These are phyloP conservation scores for Lasius platythorax DNA, from an alignment of 2,888 invertebrate species.

Conservation along the genomic window DNA sequence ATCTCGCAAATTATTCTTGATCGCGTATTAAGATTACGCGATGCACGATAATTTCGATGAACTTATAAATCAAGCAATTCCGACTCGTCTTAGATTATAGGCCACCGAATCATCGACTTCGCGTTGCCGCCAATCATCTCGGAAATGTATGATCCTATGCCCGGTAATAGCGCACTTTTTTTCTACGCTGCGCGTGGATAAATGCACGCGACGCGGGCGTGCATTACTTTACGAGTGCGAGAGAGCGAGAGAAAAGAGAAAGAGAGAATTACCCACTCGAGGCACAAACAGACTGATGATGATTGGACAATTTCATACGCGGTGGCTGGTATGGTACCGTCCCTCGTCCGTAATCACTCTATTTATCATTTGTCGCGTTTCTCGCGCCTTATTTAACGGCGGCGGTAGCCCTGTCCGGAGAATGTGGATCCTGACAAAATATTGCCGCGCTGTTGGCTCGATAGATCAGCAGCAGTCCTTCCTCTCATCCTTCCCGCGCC, in stretches of 20 bases:
- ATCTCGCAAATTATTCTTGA: constrained; percentile 38
- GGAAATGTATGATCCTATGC: constrained; percentile 43
- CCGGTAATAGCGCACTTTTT: constrained; percentile 46
- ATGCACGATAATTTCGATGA: constrained; percentile 37
- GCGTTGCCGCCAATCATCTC: constrained; percentile 46
- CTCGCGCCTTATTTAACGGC: constrained; percentile 78
- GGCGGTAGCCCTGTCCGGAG: constrained; percentile 78
- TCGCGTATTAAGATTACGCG: constrained; percentile 39
- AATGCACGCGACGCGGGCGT: constrained; percentile 73
- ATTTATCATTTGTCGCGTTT: constrained; percentile 82
- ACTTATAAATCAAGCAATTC: constrained; percentile 48
- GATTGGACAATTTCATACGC: constrained; percentile 80
- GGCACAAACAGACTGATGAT: constrained; percentile 78
- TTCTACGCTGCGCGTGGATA: constrained; percentile 65
- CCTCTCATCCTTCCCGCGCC: not conserved
- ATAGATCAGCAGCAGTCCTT: constrained; percentile 28
- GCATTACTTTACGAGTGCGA: constrained; percentile 58
- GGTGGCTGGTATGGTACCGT: constrained; percentile 66
- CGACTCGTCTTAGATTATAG: constrained; percentile 41
- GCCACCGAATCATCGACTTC: constrained; percentile 45
- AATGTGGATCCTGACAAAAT: constrained; percentile 71
- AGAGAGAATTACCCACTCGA: constrained; percentile 68
- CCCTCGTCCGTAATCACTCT: constrained; percentile 81
- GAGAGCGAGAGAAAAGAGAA: not conserved
- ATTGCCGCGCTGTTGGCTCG: constrained; percentile 62